phyloP scores from a whole-genome alignment of 2,113 vertebrate genomes.

The Colinus virginianus region DNA sequence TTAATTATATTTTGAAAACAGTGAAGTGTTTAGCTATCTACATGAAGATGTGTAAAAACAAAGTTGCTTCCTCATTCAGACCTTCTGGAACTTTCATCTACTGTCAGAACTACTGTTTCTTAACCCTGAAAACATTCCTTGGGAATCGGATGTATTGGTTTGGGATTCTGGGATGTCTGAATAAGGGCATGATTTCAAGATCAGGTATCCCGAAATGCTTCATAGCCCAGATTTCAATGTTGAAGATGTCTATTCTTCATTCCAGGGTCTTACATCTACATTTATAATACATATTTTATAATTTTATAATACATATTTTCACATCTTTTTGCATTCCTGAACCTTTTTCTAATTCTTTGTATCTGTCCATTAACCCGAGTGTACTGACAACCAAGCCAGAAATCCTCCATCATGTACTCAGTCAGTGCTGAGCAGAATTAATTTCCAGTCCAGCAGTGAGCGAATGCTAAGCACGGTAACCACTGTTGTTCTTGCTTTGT shows the following conservation, averaged over 20 bases:
- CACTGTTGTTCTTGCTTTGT: constrained; percentile 1
- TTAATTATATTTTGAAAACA: too few species aligned
- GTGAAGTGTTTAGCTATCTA: too few species aligned
- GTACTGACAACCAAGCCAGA: not conserved
- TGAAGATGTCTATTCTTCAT: not conserved
- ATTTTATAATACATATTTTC: too few species aligned
- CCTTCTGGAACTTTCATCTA: too few species aligned
- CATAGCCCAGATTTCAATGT: not conserved
- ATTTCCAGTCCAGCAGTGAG: not conserved
- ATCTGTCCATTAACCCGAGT: not conserved
- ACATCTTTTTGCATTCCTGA: not conserved
- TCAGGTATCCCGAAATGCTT: not conserved
- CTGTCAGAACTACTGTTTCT: not conserved
- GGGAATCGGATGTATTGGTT: not conserved
- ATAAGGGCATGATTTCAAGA: not conserved
- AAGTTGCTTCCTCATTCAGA: too few species aligned
- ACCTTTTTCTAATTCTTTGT: not conserved
- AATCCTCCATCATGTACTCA: not conserved
- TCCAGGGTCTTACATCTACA: not conserved
- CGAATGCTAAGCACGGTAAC: not conserved
- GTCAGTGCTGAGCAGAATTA: not conserved
- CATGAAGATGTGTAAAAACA: too few species aligned
- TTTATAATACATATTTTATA: not conserved
- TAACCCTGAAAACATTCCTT: not conserved
- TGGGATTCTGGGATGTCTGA: not conserved